phyloP scores from a whole-genome alignment of 2,888 invertebrate genomes.

The Elegia similella region DNA sequence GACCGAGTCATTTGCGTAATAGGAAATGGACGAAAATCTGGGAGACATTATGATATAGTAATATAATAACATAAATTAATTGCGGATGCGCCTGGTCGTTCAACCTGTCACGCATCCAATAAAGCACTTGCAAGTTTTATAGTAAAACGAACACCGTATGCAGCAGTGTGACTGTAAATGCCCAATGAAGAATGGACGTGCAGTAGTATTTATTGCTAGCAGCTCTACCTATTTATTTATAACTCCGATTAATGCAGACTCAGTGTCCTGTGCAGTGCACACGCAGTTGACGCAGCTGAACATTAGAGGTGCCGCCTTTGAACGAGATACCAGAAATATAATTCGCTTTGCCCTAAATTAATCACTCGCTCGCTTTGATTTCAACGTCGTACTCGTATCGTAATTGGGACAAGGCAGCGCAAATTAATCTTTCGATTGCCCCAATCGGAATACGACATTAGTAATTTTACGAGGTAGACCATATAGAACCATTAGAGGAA shows the following conservation, averaged over 20 bases:
- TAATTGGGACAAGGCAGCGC: conserved; percentile 33
- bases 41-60: conserved; percentile 5
- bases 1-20: conserved; percentile 75
- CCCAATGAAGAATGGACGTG: conserved; percentile 5
- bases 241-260: conserved; percentile 10
- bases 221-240: conserved; percentile 1
- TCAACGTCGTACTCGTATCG: conserved; percentile 32
- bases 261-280: conserved; percentile 1
- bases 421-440: conserved; percentile 43
- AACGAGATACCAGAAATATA: conserved; percentile 18
- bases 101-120: neutral
- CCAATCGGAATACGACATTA: conserved; percentile 41
- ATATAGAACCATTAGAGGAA: conserved; percentile 62
- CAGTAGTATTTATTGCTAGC: conserved; percentile 7
- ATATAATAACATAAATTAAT: neutral
- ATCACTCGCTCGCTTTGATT: conserved; percentile 31
- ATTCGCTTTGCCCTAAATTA: conserved; percentile 32
- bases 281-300: conserved; percentile 8
- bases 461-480: conserved; percentile 52
- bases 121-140: neutral
- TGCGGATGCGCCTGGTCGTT: neutral
- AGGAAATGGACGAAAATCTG: conserved; percentile 59
- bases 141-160: neutral
- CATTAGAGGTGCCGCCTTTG: conserved; percentile 19
- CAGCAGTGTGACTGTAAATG: conserved; percentile 8